Conservation (phyloP, 2,113 vertebrate species). For the Sander lucioperca region DNA sequence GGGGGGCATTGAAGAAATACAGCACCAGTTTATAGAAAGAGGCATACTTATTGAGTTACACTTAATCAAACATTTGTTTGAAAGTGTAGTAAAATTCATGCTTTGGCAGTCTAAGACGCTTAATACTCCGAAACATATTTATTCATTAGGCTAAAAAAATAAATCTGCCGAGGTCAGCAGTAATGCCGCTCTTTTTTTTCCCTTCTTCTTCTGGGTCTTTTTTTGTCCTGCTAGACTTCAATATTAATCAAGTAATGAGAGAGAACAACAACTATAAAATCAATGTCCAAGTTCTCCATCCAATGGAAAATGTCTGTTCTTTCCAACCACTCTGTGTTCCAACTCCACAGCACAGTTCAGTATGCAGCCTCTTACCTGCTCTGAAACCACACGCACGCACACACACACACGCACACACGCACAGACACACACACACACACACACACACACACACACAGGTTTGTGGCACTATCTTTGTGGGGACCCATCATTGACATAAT, state of each 20-base stretch:
- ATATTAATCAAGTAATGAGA: conserved; percentile 81
- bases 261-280: conserved; percentile 83
- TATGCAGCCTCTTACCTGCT: conserved; percentile 40
- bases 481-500: no score
- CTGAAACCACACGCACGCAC: conserved; percentile 5
- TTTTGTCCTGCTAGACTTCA: conserved; percentile 73
- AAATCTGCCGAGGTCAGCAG: conserved; percentile 71
- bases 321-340: conserved; percentile 77
- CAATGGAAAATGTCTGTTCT: conserved; percentile 83
- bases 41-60: conserved; percentile 61
- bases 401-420: neutral
- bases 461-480: no score
- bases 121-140: conserved; percentile 60
- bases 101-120: conserved; percentile 63
- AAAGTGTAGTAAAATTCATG: conserved; percentile 69
- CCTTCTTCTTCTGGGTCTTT: conserved; percentile 40
- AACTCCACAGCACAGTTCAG: conserved; percentile 48
- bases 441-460: conserved; percentile 5
- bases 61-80: conserved; percentile 65
- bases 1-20: conserved; percentile 2
- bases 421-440: conserved; percentile 3
- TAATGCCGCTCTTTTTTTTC: conserved; percentile 49
- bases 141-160: conserved; percentile 68
- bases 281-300: conserved; percentile 79
- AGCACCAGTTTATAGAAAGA: conserved; percentile 53